Evolutionary conservation across 2,888 invertebrate genomes (phyloP), one percentile per base, ranked within the genome.

Genomic region (Troides oblongomaculatus): DNA sequence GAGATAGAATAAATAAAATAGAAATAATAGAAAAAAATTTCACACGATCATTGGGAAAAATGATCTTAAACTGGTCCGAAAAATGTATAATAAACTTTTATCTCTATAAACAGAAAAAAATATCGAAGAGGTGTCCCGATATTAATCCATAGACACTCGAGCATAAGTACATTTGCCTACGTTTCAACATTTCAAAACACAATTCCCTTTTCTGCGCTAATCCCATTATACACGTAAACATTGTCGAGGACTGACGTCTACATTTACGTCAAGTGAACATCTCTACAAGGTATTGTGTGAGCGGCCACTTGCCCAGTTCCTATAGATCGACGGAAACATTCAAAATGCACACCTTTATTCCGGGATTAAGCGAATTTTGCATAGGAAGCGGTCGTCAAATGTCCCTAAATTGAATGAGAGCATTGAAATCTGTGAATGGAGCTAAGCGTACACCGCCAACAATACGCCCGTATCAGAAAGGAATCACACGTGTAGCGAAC

Each of bases 291-390:
- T 53, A 70, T 72, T 76, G 73, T 75, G 74, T 72, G 73, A 74
- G 78, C n/a, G 23, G 59, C 62, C 76, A 79, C 74, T 77, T 79
- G 77, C 84, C 68, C 74, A 76, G 76, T 74, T 79, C 77, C 74
- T 78, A 77, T 74, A 76, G 74, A 77, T 78, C 82, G 82, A 82
- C 89, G 91, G 91, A 92, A 91, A 85, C 86, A 87, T 88, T 84
- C 80, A 81, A 81, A 71, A 81, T 84, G 81, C 78, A 79, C 79
- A 78, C 87, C 86, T 90, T 92, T 92, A 89, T 91, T 87, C 90
- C 86, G 85, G 90, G 90, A 92, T 92, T 90, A 91, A 80, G 81
- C 77, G 81, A 84, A 89, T 90, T 90, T 90, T 89, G 91, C 91
- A 90, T 92, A 92, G 92, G 92, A 90, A 91, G 83, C 86, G 85